Evolutionary conservation across 2,797 vertebrate genomes (phyloP), one percentile per base, ranked within the genome.

Genomic region (Muscicapa striata): DNA sequence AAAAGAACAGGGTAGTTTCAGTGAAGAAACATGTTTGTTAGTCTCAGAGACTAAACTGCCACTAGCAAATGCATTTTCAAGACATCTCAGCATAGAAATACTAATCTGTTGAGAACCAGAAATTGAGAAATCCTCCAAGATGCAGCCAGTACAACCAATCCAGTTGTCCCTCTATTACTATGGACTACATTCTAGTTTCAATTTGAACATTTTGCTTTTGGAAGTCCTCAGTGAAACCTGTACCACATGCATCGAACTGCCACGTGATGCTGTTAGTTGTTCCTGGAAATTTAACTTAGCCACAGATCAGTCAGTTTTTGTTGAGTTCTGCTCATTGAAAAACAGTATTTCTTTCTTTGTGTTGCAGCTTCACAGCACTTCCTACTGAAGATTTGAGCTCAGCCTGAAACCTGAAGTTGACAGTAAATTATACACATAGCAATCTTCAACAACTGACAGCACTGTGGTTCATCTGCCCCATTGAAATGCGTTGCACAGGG

Each of bases 301-400:
- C 24, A 84, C 13, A 55, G 34, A 51, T 19, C 8, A 45, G 46
- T n/a, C 5, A 46, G 57, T 59, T 24, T 34, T 72, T 67, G 24
- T 16, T 72, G 41, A 63, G 36, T 57, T 76, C 68, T 62, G 19
- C 41, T 57, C 29, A 93, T 0, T 46, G 63, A 83, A 72, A 87
- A 87, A 5, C 32, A 64, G 0, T 11, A 43, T 87, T 78, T 73
- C 12, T 62, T 43, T 36, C 38, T 63, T n/a, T 34, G 15, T 7
- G 17, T 49, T 89, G 51, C 34, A 64, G 41, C 58, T 77, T 23
- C 41, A 62, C 40, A 76, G 55, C 48, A 95, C 63, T 69, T 89
- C 86, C 73, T 97, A 73, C 84, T 92, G 94, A 96, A 97, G 93
- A 92, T 63, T 64, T 0, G 52, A 63, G 30, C 59, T 64, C 84